Conservation (phyloP, 2,888 invertebrate genomes). For the Campoplex nolae region DNA sequence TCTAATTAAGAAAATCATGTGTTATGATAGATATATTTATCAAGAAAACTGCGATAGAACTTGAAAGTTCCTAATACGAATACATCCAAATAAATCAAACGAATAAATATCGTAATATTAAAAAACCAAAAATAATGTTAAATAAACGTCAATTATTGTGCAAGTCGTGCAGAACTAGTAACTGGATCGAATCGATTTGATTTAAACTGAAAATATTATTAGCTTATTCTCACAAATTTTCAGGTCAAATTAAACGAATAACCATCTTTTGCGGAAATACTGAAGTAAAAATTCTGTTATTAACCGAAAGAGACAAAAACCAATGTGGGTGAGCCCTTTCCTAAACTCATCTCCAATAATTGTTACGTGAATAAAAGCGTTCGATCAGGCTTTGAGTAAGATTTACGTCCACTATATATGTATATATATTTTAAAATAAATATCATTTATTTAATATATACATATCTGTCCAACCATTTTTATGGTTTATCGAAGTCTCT, state of each 20-base stretch:
- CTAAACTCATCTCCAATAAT: not conserved
- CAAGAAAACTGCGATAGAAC: not conserved
- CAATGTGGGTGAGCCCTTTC: conserved; percentile 3
- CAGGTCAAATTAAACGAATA: not conserved
- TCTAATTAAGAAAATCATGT: conserved; percentile 6
- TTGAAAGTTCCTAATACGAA: not conserved
- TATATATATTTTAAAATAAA: too few relatives aligned
- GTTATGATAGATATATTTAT: not conserved
- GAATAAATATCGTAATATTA: not conserved
- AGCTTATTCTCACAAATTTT: not conserved
- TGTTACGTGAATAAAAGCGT: not conserved
- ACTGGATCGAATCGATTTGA: not conserved
- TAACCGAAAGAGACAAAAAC: conserved; percentile 38
- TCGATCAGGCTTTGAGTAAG: not conserved
- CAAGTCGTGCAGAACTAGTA: not conserved
- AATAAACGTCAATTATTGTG: not conserved
- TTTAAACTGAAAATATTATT: not conserved
- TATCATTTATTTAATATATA: not conserved
- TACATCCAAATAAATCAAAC: conserved; percentile 4
- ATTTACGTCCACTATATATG: not conserved
- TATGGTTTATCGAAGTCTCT: not conserved
- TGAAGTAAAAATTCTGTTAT: not conserved
- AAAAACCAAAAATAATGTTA: not conserved
- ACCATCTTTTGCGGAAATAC: not conserved
- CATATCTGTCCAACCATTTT: not conserved